These are phyloP conservation scores for Proisotoma minuta DNA, from an alignment of 2,888 invertebrate genomes.

Conservation along the genomic window DNA sequence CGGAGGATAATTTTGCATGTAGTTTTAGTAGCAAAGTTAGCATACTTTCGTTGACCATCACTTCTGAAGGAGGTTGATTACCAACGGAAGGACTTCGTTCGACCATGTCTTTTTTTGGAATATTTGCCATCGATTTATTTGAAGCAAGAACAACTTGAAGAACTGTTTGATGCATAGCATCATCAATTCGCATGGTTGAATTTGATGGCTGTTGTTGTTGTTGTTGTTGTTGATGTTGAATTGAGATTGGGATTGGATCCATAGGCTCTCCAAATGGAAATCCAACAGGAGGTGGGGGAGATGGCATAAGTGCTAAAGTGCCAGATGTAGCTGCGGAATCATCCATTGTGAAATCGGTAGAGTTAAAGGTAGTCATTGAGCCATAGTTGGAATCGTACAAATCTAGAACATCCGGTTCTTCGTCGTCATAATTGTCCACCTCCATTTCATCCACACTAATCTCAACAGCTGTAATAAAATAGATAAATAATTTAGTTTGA, in stretches of 20 bases:
- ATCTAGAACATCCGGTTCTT: constrained; percentile 57
- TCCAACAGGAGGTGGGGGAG: neutral
- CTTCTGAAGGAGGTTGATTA: constrained; percentile 53
- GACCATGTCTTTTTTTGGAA: constrained; percentile 39
- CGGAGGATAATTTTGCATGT: constrained; percentile 81
- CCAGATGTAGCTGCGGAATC: constrained; percentile 21
- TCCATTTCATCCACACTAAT: constrained; percentile 56
- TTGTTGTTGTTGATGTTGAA: neutral
- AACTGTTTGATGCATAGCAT: constrained; percentile 3
- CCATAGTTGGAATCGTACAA: constrained; percentile 29
- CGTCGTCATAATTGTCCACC: constrained; percentile 61
- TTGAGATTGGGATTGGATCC: neutral
- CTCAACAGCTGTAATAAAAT: constrained; percentile 29
- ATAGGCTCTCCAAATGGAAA: neutral
- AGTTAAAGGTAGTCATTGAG: constrained; percentile 23
- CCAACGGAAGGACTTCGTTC: constrained; percentile 38
- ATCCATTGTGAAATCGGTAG: constrained; percentile 36
- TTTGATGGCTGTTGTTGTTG: neutral
- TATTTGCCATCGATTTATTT: constrained; percentile 35
- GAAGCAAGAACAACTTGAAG: constrained; percentile 41
- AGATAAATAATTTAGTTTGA: too few relatives aligned
- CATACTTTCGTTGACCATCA: constrained; percentile 73
- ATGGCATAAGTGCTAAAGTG: constrained; percentile 31
- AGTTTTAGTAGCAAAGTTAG: constrained; percentile 81
- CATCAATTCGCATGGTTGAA: neutral